Evolutionary conservation across 2,888 invertebrate species (phyloP).

Genomic region (Clanis bilineata): DNA sequence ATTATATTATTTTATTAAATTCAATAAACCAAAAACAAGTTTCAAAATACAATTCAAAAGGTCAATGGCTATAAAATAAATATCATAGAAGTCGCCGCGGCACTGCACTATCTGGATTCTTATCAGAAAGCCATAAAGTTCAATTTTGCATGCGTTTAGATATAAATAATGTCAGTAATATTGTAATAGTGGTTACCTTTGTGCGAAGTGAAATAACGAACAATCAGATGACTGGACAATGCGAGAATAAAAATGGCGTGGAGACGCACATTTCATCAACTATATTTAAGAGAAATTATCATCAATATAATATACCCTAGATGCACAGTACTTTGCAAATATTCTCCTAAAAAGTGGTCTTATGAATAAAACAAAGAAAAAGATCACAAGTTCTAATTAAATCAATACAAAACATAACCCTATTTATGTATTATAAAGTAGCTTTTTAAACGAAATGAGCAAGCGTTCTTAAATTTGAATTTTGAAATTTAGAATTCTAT

Average conservation of each 20-base stretch:
- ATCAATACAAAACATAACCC: no score
- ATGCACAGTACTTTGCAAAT: no score
- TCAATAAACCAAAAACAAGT: conserved; percentile 24
- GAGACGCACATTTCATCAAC: conserved; percentile 29
- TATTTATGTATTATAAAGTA: no score
- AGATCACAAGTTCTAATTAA: no score
- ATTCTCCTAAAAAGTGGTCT: no score
- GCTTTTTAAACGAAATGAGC: no score
- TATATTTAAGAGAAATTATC: no score
- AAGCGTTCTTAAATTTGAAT: no score
- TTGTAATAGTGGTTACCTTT: conserved; percentile 40
- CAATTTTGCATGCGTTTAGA: conserved; percentile 26
- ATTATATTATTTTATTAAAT: conserved; percentile 10
- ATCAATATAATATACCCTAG: no score
- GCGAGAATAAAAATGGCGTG: conserved; percentile 31
- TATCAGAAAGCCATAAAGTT: conserved; percentile 25
- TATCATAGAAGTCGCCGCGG: conserved; percentile 31
- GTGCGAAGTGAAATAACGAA: conserved; percentile 49
- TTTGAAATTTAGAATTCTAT: no score
- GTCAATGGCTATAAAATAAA: conserved; percentile 50
- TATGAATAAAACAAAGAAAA: no score
- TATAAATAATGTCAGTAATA: conserved; percentile 27
- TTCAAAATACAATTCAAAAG: conserved; percentile 48
- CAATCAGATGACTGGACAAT: conserved; percentile 68
- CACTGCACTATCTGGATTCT: conserved; percentile 25